A percentile compares a stretch with the other conserved stretches of the same genome.
These are phyloP conservation scores for Magallana gigas DNA, from an alignment of 1,140 invertebrate genomes.

Conservation along the genomic window DNA sequence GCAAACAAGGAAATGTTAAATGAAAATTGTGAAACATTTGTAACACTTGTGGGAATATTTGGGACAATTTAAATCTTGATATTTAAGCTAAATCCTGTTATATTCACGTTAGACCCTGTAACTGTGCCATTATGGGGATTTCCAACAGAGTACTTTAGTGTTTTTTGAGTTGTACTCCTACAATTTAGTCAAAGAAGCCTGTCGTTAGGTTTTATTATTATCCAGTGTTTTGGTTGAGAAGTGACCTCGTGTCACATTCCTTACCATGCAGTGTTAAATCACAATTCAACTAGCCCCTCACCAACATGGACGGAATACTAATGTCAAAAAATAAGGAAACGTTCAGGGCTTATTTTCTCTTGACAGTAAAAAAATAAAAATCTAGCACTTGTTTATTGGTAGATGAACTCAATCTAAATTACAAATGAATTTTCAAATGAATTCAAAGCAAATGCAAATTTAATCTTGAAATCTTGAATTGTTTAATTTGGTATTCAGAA, in stretches of 20 bases:
- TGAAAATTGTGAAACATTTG: no score
- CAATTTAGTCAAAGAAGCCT: background rate
- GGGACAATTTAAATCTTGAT: no score
- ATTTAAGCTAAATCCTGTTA: no score
- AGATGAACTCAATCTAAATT: constrained; percentile 3
- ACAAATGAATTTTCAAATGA: background rate
- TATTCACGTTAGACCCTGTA: no score
- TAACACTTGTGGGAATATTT: no score
- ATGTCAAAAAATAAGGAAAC: constrained; percentile 17
- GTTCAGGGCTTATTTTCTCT: background rate
- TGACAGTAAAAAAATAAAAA: no score
- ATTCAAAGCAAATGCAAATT: background rate
- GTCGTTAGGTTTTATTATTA: background rate
- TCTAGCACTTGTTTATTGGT: constrained; percentile 5
- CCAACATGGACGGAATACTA: background rate
- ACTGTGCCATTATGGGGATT: no score
- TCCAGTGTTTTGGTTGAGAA: background rate
- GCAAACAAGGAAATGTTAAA: no score
- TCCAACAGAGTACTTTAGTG: background rate
- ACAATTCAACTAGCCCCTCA: background rate
- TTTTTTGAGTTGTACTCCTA: background rate
- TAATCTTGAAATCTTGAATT: background rate
- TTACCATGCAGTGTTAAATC: background rate
- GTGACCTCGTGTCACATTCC: background rate
- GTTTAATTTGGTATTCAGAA: background rate